Evolutionary conservation across 2,797 vertebrate species (phyloP).

Genomic region (Myotis vivesi): DNA sequence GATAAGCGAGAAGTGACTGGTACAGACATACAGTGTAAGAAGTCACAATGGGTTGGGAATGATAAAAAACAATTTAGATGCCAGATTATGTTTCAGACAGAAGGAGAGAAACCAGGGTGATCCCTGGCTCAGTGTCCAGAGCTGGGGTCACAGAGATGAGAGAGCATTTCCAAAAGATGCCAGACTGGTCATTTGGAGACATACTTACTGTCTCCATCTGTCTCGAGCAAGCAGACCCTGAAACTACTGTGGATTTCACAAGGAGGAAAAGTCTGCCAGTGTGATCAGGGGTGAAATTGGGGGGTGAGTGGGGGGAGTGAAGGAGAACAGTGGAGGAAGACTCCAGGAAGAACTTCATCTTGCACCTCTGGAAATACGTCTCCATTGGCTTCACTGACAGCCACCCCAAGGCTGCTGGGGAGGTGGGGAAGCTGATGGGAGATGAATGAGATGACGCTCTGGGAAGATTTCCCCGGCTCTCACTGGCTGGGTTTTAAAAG

Average conservation of each 20-base stretch:
- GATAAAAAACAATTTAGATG: slow-evolving; percentile 19
- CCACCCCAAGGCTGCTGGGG: slow-evolving; percentile 70
- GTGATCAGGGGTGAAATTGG: not conserved
- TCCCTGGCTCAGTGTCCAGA: not conserved
- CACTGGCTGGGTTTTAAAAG: slow-evolving; percentile 80
- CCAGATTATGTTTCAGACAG: slow-evolving; percentile 22
- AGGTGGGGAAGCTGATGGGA: slow-evolving; percentile 70
- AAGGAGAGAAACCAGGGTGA: not conserved
- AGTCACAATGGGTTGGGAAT: not conserved
- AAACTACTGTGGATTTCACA: not conserved
- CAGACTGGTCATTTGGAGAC: not conserved
- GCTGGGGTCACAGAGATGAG: not conserved
- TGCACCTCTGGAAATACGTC: slow-evolving; percentile 76
- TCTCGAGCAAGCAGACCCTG: not conserved
- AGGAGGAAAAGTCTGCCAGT: not conserved
- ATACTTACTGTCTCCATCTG: not conserved
- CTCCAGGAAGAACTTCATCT: slow-evolving; percentile 57
- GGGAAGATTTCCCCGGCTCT: slow-evolving; percentile 72
- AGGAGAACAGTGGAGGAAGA: not conserved
- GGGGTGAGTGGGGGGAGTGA: not conserved
- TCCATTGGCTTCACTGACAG: slow-evolving; percentile 80
- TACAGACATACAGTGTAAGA: not conserved
- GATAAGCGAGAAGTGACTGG: slow-evolving; percentile 28
- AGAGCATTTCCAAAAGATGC: not conserved
- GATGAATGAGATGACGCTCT: slow-evolving; percentile 80